A percentile compares a stretch with the other conserved stretches of the same genome.
Conservation (phyloP, 2,888 invertebrate genomes). For the Drosophila paramelanica region DNA sequence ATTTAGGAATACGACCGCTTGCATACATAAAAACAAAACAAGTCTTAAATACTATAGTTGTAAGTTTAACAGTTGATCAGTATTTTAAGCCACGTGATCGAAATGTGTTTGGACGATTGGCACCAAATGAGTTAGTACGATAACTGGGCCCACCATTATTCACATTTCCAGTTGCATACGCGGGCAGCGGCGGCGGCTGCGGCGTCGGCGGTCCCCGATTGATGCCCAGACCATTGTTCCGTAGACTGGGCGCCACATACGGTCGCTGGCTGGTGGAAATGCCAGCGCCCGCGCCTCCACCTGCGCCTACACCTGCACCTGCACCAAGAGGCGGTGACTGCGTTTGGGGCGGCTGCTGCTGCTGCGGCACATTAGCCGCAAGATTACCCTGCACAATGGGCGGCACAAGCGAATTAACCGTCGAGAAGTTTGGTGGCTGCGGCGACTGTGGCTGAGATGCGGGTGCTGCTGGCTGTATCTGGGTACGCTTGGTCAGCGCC, state of each 20-base stretch:
- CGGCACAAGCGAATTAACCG: conserved; percentile 63
- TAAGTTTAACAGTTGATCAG: conserved; percentile 55
- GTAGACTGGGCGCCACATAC: conserved; percentile 82
- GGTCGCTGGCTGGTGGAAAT: conserved; percentile 83
- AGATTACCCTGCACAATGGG: conserved; percentile 42
- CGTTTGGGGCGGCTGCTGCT: conserved; percentile 41
- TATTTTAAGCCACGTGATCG: conserved; percentile 84
- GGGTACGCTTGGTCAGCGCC: conserved; percentile 71
- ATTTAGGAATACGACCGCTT: conserved; percentile 60
- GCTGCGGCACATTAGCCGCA: conserved; percentile 34
- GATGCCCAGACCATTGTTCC: conserved; percentile 75
- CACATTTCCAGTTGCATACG: conserved; percentile 25
- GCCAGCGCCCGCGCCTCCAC: conserved; percentile 18
- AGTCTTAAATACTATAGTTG: conserved; percentile 40
- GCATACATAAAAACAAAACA: conserved; percentile 36
- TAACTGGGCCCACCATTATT: conserved; percentile 60
- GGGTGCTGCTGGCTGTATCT: conserved; percentile 48
- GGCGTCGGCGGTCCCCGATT: conserved; percentile 60
- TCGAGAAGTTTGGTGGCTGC: conserved; percentile 50
- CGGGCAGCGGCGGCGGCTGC: conserved; percentile 23
- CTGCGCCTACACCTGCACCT: conserved; percentile 14
- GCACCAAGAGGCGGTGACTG: conserved; percentile 21
- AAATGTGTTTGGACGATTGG: conserved; percentile 67
- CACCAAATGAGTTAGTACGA: conserved; percentile 58
- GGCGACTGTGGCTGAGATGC: conserved; percentile 38